Evolutionary conservation across 2,888 invertebrate species (phyloP).

Genomic region (Sipunculus nudus): DNA sequence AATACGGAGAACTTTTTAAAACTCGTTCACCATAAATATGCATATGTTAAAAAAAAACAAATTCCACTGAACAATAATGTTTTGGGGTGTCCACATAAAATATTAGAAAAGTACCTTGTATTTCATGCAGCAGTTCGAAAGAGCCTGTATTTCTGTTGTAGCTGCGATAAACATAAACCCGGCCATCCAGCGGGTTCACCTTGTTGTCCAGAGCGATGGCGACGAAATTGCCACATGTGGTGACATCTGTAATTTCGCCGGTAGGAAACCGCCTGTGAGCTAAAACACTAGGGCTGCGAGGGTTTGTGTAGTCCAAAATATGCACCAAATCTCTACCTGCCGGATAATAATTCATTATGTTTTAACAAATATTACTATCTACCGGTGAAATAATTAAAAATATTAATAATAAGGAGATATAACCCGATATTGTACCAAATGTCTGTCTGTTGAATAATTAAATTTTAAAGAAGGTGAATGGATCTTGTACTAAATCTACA

Average conservation of each 20-base stretch:
- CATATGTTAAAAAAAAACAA: no score
- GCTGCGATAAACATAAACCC: conserved; percentile 3
- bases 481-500: no score
- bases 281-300: conserved; percentile 29
- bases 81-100: no score
- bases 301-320: conserved; percentile 44
- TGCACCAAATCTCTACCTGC: conserved; percentile 45
- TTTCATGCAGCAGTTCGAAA: background rate
- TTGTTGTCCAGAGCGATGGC: conserved; percentile 43
- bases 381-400: no score
- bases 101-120: conserved; percentile 1
- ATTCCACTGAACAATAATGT: no score
- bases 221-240: conserved; percentile 45
- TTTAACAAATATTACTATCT: background rate
- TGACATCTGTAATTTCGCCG: conserved; percentile 49
- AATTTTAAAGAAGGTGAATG: no score
- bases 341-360: conserved; percentile 2
- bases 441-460: no score
- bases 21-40: no score
- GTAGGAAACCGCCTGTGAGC: conserved; percentile 17
- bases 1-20: no score
- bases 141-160: background rate
- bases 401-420: no score
- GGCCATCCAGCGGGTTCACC: conserved; percentile 8
- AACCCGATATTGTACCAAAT: no score